Percentiles rank a stretch among this genome's conserved stretches.
Evolutionary conservation across 2,113 vertebrate genomes (phyloP).

Genomic region (Ophiodon elongatus): DNA sequence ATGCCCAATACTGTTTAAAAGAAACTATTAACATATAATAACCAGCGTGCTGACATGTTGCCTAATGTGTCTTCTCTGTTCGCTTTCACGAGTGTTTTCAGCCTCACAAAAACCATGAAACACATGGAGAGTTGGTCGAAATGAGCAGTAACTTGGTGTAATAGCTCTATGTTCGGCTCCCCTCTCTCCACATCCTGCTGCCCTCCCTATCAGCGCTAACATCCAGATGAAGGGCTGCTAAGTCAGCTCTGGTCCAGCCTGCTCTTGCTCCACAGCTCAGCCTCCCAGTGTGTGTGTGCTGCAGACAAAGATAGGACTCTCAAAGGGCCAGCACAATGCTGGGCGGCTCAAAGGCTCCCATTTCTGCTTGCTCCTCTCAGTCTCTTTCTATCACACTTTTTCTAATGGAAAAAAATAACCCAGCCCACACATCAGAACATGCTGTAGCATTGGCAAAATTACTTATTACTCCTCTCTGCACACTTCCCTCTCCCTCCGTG

Average conservation of each 20-base stretch:
- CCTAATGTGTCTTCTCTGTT: background rate
- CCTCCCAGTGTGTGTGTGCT: slow-evolving; percentile 62
- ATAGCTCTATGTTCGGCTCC: slow-evolving; percentile 32
- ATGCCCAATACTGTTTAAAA: background rate
- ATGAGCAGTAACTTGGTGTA: slow-evolving; percentile 33
- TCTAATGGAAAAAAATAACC: slow-evolving; percentile 54
- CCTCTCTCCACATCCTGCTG: slow-evolving; percentile 3
- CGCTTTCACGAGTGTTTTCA: slow-evolving; percentile 6
- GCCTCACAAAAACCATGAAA: slow-evolving; percentile 23
- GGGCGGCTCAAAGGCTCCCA: slow-evolving; percentile 63
- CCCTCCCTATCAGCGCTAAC: slow-evolving; percentile 26
- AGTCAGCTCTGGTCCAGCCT: slow-evolving; percentile 62
- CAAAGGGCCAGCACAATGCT: slow-evolving; percentile 69
- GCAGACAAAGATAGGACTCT: slow-evolving; percentile 76
- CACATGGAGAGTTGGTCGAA: slow-evolving; percentile 22
- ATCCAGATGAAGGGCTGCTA: slow-evolving; percentile 58
- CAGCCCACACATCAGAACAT: slow-evolving; percentile 67
- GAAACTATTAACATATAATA: slow-evolving; percentile 23
- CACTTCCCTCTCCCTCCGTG: slow-evolving; percentile 56
- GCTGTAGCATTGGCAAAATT: slow-evolving; percentile 73
- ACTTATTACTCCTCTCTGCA: slow-evolving; percentile 67
- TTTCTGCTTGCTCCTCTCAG: slow-evolving; percentile 58
- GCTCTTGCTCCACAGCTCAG: slow-evolving; percentile 58
- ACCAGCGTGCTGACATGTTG: background rate
- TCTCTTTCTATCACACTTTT: slow-evolving; percentile 64